A percentile compares a stretch with the other conserved stretches of the same genome.
phyloP scores from a whole-genome alignment of 1,140 invertebrate species.

The Rhyacophila brunnea region DNA sequence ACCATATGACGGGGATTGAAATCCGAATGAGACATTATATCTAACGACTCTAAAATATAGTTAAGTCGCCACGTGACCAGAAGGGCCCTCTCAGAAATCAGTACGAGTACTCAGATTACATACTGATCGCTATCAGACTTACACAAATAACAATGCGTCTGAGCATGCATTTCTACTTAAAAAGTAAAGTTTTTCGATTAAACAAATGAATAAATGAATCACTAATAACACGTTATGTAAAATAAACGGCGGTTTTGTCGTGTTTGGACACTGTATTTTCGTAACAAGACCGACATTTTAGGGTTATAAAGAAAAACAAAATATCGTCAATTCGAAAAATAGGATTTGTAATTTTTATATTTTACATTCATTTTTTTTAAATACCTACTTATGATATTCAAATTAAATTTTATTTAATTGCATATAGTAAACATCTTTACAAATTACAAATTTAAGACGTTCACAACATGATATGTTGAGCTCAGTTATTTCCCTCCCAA shows the following conservation, averaged over 20 bases:
- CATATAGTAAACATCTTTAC: too few species aligned
- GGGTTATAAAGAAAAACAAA: too few species aligned
- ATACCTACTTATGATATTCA: too few species aligned
- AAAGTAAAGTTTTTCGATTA: not conserved
- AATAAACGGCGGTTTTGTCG: not conserved
- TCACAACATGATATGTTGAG: too few species aligned
- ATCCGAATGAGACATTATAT: slow-evolving; percentile 21
- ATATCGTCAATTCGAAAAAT: too few species aligned
- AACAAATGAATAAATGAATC: not conserved
- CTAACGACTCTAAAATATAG: slow-evolving; percentile 12
- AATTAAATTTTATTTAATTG: too few species aligned
- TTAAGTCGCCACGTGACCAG: slow-evolving; percentile 14
- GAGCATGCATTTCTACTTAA: slow-evolving; percentile 7
- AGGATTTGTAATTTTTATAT: too few species aligned
- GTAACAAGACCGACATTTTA: too few species aligned
- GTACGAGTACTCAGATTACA: slow-evolving; percentile 12
- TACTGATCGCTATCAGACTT: slow-evolving; percentile 7
- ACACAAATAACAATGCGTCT: slow-evolving; percentile 18
- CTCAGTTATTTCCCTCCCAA: too few species aligned
- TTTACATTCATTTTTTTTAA: too few species aligned
- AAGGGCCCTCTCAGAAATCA: slow-evolving; percentile 5
- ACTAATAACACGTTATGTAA: not conserved
- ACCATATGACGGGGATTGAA: too few species aligned
- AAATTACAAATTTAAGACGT: too few species aligned
- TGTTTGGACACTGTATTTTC: not conserved